Evolutionary conservation across 2,797 vertebrate genomes (phyloP).

Genomic region (Aplochiton taeniatus): DNA sequence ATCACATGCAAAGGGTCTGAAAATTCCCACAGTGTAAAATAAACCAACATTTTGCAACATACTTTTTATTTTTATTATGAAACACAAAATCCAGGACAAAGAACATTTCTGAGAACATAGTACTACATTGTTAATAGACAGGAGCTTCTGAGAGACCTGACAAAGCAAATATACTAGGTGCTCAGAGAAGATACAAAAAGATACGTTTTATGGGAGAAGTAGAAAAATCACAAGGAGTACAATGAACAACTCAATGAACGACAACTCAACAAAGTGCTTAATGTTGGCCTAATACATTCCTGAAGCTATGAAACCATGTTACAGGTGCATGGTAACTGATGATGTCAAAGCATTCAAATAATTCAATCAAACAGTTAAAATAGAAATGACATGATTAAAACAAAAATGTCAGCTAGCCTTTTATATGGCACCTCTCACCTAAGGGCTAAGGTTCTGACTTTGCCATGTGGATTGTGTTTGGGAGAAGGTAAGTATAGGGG

Average conservation of each 20-base stretch:
- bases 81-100: conserved; percentile 42
- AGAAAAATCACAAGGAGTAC: conserved; percentile 6
- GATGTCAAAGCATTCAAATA: conserved; percentile 1
- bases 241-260: neutral
- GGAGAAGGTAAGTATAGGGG: neutral
- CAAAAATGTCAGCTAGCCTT: neutral
- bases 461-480: neutral
- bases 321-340: neutral
- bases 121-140: conserved; percentile 26
- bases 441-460: conserved; percentile 7
- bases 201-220: conserved; percentile 1
- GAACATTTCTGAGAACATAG: conserved; percentile 39
- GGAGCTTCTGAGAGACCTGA: neutral
- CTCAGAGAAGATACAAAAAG: conserved; percentile 5
- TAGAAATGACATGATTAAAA: neutral
- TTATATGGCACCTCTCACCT: neutral
- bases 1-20: no score
- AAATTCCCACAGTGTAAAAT: no score
- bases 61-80: conserved; percentile 53
- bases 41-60: conserved; percentile 19
- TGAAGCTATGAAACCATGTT: neutral
- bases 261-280: conserved; percentile 3
- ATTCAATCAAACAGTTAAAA: neutral
- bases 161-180: neutral
- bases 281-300: conserved; percentile 17